Evolutionary conservation across 2,797 vertebrate genomes (phyloP).

Genomic region (Phaenicophaeus curvirostris): DNA sequence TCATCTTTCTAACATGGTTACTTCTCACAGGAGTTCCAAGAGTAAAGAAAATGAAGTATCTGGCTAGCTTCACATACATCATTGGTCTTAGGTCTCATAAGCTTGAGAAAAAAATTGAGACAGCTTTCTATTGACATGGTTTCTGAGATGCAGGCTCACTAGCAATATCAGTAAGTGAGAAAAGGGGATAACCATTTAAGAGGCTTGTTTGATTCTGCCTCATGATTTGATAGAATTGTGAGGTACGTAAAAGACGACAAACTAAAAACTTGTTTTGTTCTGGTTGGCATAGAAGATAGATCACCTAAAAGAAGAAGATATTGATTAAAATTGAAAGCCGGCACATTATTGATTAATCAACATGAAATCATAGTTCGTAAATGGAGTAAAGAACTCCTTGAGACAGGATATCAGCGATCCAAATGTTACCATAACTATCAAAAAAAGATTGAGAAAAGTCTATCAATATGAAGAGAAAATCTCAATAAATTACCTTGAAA

Average conservation of each 20-base stretch:
- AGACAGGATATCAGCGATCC: not conserved
- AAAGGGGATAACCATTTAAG: not conserved
- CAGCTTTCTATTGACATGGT: not conserved
- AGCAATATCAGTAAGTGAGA: not conserved
- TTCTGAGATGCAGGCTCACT: not conserved
- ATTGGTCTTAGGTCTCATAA: not conserved
- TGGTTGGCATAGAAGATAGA: not conserved
- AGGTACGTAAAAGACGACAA: rapidly evolving
- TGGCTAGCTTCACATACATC: not conserved
- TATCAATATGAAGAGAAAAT: not conserved
- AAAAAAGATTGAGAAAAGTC: not conserved
- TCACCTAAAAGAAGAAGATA: not conserved
- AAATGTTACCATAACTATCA: not conserved
- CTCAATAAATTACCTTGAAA: not conserved
- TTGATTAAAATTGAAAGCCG: not conserved
- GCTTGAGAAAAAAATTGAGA: not conserved
- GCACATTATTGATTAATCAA: not conserved
- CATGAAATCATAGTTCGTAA: not conserved
- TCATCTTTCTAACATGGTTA: not conserved
- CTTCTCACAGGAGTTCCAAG: not conserved
- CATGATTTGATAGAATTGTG: not conserved
- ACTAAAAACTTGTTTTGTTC: not conserved
- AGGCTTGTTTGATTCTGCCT: not conserved
- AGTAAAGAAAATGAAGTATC: not conserved
- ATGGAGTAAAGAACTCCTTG: not conserved